phyloP scores from a whole-genome alignment of 92 coral and sea anemone species.

The Actinernus sp. region DNA sequence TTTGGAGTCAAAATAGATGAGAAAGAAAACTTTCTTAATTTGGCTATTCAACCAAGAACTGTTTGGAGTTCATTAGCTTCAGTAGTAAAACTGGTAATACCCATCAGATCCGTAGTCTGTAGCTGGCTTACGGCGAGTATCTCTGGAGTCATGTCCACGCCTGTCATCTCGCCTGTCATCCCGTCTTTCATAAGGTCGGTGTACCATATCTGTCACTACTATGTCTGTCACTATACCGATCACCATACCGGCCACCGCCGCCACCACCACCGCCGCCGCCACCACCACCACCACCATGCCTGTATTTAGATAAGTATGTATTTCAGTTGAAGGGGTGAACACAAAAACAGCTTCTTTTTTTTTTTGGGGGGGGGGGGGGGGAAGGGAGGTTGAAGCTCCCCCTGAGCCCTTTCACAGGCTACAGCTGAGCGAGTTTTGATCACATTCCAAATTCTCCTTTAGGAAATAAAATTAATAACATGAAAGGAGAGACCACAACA shows the following conservation, averaged over 20 bases:
- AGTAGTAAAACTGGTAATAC: constrained; percentile 81
- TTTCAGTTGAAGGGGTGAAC: background rate
- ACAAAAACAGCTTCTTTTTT: background rate
- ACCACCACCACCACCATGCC: constrained; percentile 42
- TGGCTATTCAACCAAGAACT: no score
- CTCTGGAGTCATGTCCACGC: constrained; percentile 62
- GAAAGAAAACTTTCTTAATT: no score
- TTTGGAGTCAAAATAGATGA: no score
- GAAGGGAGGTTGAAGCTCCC: no score
- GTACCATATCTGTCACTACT: constrained; percentile 65
- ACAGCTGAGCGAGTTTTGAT: no score
- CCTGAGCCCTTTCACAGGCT: no score
- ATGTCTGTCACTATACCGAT: constrained; percentile 64
- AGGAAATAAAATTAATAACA: no score
- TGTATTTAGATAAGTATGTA: constrained; percentile 16
- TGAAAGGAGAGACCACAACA: no score
- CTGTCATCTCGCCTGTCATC: constrained; percentile 70
- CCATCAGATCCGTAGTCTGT: constrained; percentile 86
- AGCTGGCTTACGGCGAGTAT: constrained; percentile 68
- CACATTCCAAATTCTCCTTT: no score
- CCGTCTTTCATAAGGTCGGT: no score
- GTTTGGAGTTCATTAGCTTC: no score
- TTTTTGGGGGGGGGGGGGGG: no score
- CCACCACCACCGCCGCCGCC: constrained; percentile 49
- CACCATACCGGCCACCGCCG: constrained; percentile 61